A percentile compares a stretch with the other conserved stretches of the same genome.
phyloP scores from a whole-genome alignment of 2,888 invertebrate genomes.

The Morpho deidamia region DNA sequence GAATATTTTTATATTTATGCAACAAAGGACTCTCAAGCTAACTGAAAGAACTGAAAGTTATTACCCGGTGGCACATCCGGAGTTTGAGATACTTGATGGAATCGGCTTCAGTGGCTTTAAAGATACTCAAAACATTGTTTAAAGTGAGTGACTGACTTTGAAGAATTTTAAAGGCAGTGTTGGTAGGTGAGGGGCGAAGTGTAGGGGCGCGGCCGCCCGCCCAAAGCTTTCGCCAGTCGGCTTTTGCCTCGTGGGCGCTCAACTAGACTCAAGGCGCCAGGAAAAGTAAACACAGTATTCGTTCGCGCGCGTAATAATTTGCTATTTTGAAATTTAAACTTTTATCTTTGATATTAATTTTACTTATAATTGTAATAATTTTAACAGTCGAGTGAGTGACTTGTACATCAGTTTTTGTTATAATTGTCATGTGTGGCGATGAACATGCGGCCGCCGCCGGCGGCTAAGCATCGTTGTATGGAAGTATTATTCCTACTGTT shows the following conservation, averaged over 20 bases:
- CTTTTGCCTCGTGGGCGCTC: conserved; percentile 31
- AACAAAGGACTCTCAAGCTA: too few species aligned
- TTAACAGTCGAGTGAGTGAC: conserved; percentile 15
- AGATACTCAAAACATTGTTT: conserved; percentile 23
- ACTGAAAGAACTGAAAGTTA: too few species aligned
- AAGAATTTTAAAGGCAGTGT: conserved; percentile 31
- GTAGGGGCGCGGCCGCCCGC: conserved; percentile 58
- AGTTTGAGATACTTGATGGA: conserved; percentile 7
- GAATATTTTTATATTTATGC: too few species aligned
- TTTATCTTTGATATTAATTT: not conserved
- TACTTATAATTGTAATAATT: conserved; percentile 1
- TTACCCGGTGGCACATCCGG: too few species aligned
- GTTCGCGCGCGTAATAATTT: conserved; percentile 27
- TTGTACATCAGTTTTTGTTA: conserved; percentile 27
- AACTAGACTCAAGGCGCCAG: conserved; percentile 23
- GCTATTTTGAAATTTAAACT: conserved; percentile 7
- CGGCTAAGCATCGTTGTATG: conserved; percentile 46
- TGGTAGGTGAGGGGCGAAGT: conserved; percentile 44
- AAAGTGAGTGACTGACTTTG: conserved; percentile 28
- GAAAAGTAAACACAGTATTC: conserved; percentile 37
- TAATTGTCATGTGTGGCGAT: conserved; percentile 48
- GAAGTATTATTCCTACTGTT: conserved; percentile 40
- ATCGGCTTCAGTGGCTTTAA: conserved; percentile 1
- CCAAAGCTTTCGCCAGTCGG: conserved; percentile 42
- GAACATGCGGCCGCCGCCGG: conserved; percentile 50